Evolutionary conservation across 2,113 vertebrate species (phyloP), one percentile per base, ranked within the genome.

Genomic region (Paralichthys olivaceus): DNA sequence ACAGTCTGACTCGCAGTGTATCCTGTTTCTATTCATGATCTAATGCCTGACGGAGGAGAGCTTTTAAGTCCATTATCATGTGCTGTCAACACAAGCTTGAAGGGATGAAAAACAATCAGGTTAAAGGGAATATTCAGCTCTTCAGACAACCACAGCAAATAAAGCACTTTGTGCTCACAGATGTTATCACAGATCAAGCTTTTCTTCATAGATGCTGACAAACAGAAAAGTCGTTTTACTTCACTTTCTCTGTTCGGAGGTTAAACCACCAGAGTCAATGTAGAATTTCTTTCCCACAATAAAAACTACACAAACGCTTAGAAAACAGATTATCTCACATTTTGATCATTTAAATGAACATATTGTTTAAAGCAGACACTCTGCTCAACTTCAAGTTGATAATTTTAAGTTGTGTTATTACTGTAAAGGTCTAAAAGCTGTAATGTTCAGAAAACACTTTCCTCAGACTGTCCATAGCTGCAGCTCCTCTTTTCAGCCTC

Each of bases 31-130:
- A 7, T 58, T 20, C 70, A n/a, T 70, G 57, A 84, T 74, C 69
- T 74, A 47, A 84, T 61, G 67, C 69, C 62, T 72, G 6, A 29
- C 29, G 45, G 49, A 54, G 51, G 72, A 53, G 67, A 54, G 26
- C 63, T 73, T 83, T 75, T 56, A 80, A 62, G 55, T 55, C 62
- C 67, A 67, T 80, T 70, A 84, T 82, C 59, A 69, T 15, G 57
- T 37, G 45, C 82, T 64, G 77, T 87, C 82, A 80, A 69, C 76
- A 84, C 65, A 25, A n/a, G 54, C 58, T 5, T 63, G 65, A 72
- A 72, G 59, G 61, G 47, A 43, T 69, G 60, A 62, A 78, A 69
- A 83, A 72, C 77, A 75, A 75, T 79, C 60, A 63, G 8, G 79
- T 20, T 77, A 45, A 79, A 69, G 67, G 65, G 45, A 47, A 67